phyloP scores from a whole-genome alignment of 2,888 invertebrate genomes.

The Pollenia griseotomentosa region DNA sequence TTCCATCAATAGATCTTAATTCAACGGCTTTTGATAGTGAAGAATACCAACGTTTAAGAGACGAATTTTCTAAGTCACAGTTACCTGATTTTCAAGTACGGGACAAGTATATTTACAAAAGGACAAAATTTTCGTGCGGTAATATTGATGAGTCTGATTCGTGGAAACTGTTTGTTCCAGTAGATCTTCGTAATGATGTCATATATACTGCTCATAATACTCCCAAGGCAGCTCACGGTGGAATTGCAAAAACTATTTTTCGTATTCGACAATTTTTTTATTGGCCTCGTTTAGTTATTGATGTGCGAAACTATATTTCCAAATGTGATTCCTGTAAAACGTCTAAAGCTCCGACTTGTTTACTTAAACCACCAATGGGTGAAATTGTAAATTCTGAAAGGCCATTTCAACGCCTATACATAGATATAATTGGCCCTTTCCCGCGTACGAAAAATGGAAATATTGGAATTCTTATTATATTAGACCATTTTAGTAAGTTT shows the following conservation, averaged over 20 bases:
- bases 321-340: not conserved
- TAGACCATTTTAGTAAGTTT: not conserved
- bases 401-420: not conserved
- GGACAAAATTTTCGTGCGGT: not conserved
- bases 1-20: too few relatives aligned
- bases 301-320: slow-evolving; percentile 5
- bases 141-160: not conserved
- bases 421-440: not conserved
- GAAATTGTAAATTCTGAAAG: not conserved
- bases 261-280: not conserved
- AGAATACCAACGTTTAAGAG: not conserved
- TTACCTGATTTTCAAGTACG: not conserved
- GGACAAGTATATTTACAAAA: not conserved
- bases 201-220: not conserved
- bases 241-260: not conserved
- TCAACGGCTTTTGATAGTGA: too few relatives aligned
- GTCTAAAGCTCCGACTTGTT: not conserved
- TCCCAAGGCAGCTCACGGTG: not conserved
- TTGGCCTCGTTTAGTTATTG: slow-evolving; percentile 21
- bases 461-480: not conserved
- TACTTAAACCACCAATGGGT: not conserved
- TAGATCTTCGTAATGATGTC: not conserved
- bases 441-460: not conserved
- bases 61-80: not conserved
- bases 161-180: not conserved